Percentiles rank a stretch among this genome's conserved stretches.
These are phyloP conservation scores for Dromas ardeola DNA, from an alignment of 2,113 vertebrate genomes.

Conservation along the genomic window DNA sequence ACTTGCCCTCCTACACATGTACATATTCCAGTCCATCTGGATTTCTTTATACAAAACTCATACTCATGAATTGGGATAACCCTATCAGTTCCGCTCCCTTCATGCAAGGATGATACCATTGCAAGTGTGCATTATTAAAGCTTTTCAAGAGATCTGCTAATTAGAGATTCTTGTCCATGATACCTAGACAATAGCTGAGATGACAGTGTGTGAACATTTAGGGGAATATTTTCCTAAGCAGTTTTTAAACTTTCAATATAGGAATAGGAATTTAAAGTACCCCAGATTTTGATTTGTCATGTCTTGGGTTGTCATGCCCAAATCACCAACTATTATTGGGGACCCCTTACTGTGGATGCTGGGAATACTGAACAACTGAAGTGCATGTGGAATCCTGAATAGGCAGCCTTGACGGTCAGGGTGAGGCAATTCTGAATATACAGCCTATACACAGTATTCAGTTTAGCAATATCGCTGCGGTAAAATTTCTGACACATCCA, in stretches of 20 bases:
- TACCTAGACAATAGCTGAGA: neutral
- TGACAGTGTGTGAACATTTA: neutral
- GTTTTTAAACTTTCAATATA: neutral
- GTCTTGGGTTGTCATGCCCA: neutral
- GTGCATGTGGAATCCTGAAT: rapidly evolving
- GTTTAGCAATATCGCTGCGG: neutral
- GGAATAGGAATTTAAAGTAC: neutral
- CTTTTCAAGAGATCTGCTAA: neutral
- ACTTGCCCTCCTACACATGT: slow-evolving; percentile 11
- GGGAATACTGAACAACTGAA: neutral
- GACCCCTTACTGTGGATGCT: neutral
- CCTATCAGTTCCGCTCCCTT: neutral
- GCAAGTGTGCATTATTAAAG: neutral
- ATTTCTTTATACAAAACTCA: slow-evolving; percentile 33
- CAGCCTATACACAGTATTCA: neutral
- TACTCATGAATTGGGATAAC: neutral
- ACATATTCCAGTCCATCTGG: slow-evolving; percentile 39
- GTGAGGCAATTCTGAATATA: neutral
- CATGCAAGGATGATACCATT: neutral
- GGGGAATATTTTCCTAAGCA: neutral
- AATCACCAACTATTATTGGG: neutral
- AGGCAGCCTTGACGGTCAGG: neutral
- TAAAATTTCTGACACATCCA: neutral
- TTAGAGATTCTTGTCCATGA: neutral
- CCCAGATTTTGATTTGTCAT: neutral